phyloP scores from a whole-genome alignment of 1,140 invertebrate species.

The Nasonia longicornis region DNA sequence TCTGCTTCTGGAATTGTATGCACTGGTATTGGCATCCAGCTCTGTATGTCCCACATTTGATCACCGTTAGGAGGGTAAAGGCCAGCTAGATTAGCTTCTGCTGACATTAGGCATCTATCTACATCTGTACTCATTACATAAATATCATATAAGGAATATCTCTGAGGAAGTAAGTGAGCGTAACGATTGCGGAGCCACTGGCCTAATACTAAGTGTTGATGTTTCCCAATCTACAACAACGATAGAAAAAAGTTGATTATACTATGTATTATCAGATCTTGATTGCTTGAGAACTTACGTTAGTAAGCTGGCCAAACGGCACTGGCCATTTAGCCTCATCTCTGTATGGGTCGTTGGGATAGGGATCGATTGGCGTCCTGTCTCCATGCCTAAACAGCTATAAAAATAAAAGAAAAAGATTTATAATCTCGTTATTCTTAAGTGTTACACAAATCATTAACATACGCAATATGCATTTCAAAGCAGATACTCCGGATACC shows the following conservation, averaged over 20 bases:
- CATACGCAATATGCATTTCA: too few species aligned
- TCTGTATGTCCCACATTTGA: slow-evolving; percentile 78
- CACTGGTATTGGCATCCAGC: slow-evolving; percentile 92
- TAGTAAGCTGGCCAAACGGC: slow-evolving; percentile 84
- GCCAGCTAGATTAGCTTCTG: slow-evolving; percentile 84
- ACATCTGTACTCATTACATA: slow-evolving; percentile 84
- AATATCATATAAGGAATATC: slow-evolving; percentile 74
- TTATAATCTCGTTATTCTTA: neutral
- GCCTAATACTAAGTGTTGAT: slow-evolving; percentile 83
- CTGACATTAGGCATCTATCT: slow-evolving; percentile 92
- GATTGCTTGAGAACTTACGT: slow-evolving; percentile 70
- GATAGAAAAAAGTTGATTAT: slow-evolving; percentile 15
- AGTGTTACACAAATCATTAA: neutral
- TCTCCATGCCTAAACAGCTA: slow-evolving; percentile 86
- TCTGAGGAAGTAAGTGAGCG: slow-evolving; percentile 68
- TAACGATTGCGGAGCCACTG: slow-evolving; percentile 82
- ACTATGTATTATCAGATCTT: slow-evolving; percentile 39
- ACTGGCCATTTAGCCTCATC: slow-evolving; percentile 79
- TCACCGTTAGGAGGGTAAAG: slow-evolving; percentile 76
- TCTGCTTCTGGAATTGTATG: slow-evolving; percentile 78
- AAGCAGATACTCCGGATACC: too few species aligned
- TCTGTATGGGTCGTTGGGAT: slow-evolving; percentile 83
- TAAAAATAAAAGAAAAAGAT: slow-evolving; percentile 46
- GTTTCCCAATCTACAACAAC: slow-evolving; percentile 77
- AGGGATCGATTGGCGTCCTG: slow-evolving; percentile 79